A percentile compares a stretch with the other conserved stretches of the same genome.
Evolutionary conservation across 2,888 invertebrate species (phyloP).

Genomic region (Agriopis leucophaearia): DNA sequence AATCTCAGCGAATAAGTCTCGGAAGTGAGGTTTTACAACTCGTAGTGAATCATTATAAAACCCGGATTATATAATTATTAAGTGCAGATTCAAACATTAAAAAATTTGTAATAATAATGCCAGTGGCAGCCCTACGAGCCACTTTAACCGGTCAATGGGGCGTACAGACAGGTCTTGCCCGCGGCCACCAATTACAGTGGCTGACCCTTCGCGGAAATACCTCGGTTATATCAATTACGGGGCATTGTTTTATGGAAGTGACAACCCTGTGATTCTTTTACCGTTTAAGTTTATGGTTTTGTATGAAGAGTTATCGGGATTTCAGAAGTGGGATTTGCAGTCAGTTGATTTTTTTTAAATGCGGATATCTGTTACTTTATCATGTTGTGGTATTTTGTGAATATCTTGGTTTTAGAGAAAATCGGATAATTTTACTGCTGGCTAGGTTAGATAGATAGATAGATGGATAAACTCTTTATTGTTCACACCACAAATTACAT

Average conservation of each 20-base stretch:
- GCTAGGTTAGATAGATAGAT: too few species aligned
- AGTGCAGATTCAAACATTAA: background rate
- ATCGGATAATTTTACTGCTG: too few species aligned
- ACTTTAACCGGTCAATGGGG: conserved; percentile 62
- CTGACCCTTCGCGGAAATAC: conserved; percentile 66
- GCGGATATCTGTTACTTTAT: too few species aligned
- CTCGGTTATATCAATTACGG: conserved; percentile 66
- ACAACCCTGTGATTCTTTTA: conserved; percentile 39
- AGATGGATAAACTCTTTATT: too few species aligned
- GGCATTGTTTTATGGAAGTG: conserved; percentile 50
- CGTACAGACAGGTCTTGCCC: conserved; percentile 58
- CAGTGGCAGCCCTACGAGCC: conserved; percentile 44
- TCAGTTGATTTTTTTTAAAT: background rate
- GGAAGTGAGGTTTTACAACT: too few species aligned
- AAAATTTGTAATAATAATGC: background rate
- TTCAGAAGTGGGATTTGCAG: background rate
- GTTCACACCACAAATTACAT: too few species aligned
- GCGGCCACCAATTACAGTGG: conserved; percentile 66
- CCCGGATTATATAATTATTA: too few species aligned
- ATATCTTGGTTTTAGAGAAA: too few species aligned
- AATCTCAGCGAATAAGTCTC: too few species aligned
- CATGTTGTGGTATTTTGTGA: too few species aligned
- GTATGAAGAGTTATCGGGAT: conserved; percentile 1
- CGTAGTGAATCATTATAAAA: too few species aligned
- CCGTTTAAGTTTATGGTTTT: conserved; percentile 10